Evolutionary conservation across 2,113 vertebrate species (phyloP), one percentile per base, ranked within the genome.

Genomic region (Andinoacara biseriatus): DNA sequence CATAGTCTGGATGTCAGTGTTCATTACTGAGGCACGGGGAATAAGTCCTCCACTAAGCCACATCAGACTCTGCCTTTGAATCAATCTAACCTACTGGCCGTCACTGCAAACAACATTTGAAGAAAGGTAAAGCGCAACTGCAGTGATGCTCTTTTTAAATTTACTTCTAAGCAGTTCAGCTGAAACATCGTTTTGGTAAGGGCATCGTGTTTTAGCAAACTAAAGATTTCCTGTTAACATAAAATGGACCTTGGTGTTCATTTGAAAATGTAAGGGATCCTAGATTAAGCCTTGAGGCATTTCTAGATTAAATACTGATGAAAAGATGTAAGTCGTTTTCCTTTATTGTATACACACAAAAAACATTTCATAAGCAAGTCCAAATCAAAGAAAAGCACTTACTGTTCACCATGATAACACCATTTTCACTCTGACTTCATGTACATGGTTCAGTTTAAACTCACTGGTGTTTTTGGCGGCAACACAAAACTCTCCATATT

Each of bases 1-100:
- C 81, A 76, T 59, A 38, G 60, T 26, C 89, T 84, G 80, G 77
- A 85, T 90, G 85, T 90, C 87, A 74, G 60, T 86, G 85, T 86
- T 91, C 80, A 90, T 93, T 88, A 91, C 80, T 33, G 63, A 85
- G 60, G 84, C 80, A 43, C 4, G 5, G 61, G 78, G 80, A 86
- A 85, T 29, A 8, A 87, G 76, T 74, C 63, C 24, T 65, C 60
- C 61, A 56, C 54, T 8, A 43, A 69, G 62, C 84, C 87, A 81
- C 82, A 92, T 89, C 83, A 81, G 57, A 83, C 63, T 67, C 56
- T 35, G 63, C 46, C 46, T 84, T 61, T 84, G 52, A 86, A 86
- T 84, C 58, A 5, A 18, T 18, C 62, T 69, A 84, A 76, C 72
- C 22, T 62, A 58, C 78, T 6, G 56, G 67, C 79, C 81, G 80